Percentiles rank a stretch among this genome's conserved stretches.
Conservation (phyloP, 2,113 vertebrate genomes). For the Ophthalmolycus amberensis region DNA sequence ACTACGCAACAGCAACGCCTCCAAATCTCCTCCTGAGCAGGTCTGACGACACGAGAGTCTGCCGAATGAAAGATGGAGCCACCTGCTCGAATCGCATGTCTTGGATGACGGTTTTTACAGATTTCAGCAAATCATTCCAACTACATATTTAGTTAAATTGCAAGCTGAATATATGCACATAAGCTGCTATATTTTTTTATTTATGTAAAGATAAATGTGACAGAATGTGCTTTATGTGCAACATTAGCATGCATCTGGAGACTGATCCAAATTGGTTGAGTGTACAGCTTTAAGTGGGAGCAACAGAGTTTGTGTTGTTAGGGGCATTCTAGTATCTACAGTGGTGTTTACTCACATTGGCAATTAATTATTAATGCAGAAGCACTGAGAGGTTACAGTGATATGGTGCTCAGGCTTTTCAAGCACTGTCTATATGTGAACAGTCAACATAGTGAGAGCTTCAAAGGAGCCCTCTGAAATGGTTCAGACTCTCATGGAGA, state of each 20-base stretch:
- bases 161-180: constrained; percentile 4
- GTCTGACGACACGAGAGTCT: constrained; percentile 32
- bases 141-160: not conserved
- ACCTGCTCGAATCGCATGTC: constrained; percentile 31
- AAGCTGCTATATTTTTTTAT: not conserved
- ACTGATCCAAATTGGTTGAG: constrained; percentile 53
- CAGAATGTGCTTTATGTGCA: constrained; percentile 23
- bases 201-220: constrained; percentile 18
- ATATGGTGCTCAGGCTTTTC: constrained; percentile 76
- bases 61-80: constrained; percentile 54
- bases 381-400: constrained; percentile 80
- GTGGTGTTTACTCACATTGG: constrained; percentile 82
- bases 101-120: not conserved
- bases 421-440: constrained; percentile 78
- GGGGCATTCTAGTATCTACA: constrained; percentile 79
- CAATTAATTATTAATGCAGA: constrained; percentile 83
- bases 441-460: constrained; percentile 79
- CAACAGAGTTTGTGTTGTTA: constrained; percentile 72
- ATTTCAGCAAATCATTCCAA: constrained; percentile 1
- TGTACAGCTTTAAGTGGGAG: constrained; percentile 69
- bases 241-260: constrained; percentile 59
- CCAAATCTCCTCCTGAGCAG: constrained; percentile 69
- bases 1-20: constrained; percentile 68
- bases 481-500: constrained; percentile 74
- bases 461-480: constrained; percentile 80